Percentiles rank a stretch among this genome's conserved stretches.
Evolutionary conservation across 1,140 invertebrate genomes (phyloP).

Genomic region (Drosophila quadrilineata): DNA sequence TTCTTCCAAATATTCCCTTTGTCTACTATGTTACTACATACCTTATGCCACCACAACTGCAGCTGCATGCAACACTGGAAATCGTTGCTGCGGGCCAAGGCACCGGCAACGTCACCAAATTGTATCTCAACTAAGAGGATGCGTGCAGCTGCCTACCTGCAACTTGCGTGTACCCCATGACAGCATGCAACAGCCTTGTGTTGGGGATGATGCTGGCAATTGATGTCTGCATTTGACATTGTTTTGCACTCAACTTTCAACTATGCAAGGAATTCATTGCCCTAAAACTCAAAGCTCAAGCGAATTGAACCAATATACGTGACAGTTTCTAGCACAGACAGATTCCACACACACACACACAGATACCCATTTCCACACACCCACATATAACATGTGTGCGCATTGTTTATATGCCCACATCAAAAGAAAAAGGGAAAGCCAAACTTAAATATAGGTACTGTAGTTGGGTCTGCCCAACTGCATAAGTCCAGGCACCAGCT

Average conservation of each 20-base stretch:
- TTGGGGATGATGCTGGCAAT: slow-evolving; percentile 19
- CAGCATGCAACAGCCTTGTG: slow-evolving; percentile 3
- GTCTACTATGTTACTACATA: too few species aligned
- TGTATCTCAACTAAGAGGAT: not conserved
- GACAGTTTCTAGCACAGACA: slow-evolving; percentile 45
- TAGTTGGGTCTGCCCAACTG: too few species aligned
- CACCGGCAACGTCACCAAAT: too few species aligned
- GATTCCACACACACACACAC: slow-evolving; percentile 27
- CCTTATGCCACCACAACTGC: too few species aligned
- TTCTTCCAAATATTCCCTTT: too few species aligned
- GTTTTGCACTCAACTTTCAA: slow-evolving; percentile 36
- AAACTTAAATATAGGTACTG: too few species aligned
- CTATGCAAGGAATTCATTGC: slow-evolving; percentile 40
- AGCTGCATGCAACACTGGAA: too few species aligned
- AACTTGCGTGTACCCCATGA: too few species aligned
- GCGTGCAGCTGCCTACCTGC: not conserved
- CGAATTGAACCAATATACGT: slow-evolving; percentile 43
- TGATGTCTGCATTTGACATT: slow-evolving; percentile 37
- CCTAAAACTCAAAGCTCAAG: slow-evolving; percentile 27
- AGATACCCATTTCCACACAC: not conserved
- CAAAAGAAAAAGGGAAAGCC: not conserved
- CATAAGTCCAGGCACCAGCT: too few species aligned
- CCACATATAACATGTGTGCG: slow-evolving; percentile 28
- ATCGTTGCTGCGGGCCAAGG: too few species aligned
- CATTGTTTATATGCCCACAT: slow-evolving; percentile 58